A percentile compares a stretch with the other conserved stretches of the same genome.
Conservation (phyloP, 1,140 invertebrate species). For the Pseudachorutes palmiensis region DNA sequence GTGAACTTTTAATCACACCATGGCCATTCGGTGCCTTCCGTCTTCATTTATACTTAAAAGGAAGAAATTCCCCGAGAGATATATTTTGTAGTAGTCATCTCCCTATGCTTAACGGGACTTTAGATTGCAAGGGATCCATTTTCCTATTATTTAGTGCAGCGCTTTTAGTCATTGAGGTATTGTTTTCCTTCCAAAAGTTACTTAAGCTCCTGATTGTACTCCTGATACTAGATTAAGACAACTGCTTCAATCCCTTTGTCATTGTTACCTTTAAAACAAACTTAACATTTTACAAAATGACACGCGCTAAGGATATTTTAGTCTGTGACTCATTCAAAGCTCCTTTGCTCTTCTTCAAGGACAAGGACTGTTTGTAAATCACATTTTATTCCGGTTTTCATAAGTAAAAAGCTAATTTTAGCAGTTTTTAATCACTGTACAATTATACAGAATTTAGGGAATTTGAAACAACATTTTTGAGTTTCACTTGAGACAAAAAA, state of each 20-base stretch:
- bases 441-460: neutral
- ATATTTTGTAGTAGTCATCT: too few species aligned
- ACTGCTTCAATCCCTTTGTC: neutral
- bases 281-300: neutral
- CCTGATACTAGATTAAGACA: neutral
- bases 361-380: neutral
- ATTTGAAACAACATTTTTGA: too few species aligned
- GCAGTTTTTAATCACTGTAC: neutral
- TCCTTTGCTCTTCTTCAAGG: neutral
- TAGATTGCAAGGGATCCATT: too few species aligned
- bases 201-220: neutral
- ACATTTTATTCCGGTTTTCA: neutral
- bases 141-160: too few species aligned
- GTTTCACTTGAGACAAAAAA: too few species aligned
- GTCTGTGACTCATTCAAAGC: neutral
- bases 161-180: neutral
- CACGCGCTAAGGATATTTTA: neutral
- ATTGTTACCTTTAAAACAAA: neutral
- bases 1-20: neutral
- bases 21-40: neutral
- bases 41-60: neutral
- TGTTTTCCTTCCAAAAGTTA: neutral
- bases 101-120: too few species aligned
- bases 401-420: neutral
- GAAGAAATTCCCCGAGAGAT: too few species aligned